Conservation (phyloP, 2,797 vertebrate species). For the Neosilurus mollespiculum region DNA sequence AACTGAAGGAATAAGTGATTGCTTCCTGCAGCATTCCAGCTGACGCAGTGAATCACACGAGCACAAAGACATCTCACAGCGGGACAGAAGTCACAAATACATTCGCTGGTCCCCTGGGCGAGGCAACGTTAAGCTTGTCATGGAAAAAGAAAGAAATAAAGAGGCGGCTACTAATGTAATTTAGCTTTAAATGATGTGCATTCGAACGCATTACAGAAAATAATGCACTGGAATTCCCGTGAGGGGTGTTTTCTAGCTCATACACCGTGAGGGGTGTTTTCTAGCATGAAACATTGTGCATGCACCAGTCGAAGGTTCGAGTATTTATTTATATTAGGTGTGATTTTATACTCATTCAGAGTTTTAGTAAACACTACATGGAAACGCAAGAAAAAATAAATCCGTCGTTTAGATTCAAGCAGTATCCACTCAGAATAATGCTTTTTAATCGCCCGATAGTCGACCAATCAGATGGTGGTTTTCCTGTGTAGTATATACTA, state of each 20-base stretch:
- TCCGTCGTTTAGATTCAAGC: too few species aligned
- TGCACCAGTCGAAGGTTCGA: too few species aligned
- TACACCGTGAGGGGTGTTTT: too few species aligned
- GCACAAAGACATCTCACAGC: conserved; percentile 10
- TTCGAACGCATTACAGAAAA: background rate
- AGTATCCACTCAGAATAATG: too few species aligned
- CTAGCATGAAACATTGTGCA: background rate
- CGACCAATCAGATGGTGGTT: too few species aligned
- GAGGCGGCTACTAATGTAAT: background rate
- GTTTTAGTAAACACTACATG: too few species aligned
- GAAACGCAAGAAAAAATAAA: too few species aligned
- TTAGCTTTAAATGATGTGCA: background rate
- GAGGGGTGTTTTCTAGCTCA: background rate
- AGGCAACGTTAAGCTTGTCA: background rate
- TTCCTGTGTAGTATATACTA: too few species aligned
- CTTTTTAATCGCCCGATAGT: too few species aligned
- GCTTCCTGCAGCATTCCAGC: conserved; percentile 3
- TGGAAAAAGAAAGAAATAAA: background rate
- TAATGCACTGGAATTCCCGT: background rate
- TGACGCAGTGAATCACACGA: background rate
- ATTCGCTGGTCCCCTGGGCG: background rate
- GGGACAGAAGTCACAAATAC: background rate
- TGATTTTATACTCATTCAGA: too few species aligned
- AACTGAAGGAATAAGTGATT: background rate
- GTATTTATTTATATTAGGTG: too few species aligned